Evolutionary conservation across 2,113 vertebrate species (phyloP), one percentile per base, ranked within the genome.

Genomic region (Centrocercus urophasianus): DNA sequence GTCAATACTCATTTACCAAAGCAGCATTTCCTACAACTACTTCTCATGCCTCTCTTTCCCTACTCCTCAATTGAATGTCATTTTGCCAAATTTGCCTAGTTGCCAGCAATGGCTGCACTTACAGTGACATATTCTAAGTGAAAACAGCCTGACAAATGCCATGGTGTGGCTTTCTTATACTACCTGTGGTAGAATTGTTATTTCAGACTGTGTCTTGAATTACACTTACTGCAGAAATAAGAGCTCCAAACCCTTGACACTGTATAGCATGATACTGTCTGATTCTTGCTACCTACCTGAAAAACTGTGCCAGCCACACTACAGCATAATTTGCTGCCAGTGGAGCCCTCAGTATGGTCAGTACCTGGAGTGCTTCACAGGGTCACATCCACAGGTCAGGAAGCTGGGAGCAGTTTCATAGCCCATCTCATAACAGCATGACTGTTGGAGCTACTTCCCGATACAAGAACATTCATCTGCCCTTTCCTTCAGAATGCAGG

Each of bases 401-500:
- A 74, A 60, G 48, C 13, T 60, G 16, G 45, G 72, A 90, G 87
- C 56, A 43, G 65, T 88, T 80, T 70, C 65, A 60, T 8, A 16
- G 67, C 83, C 67, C 56, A 52, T 73, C 88, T 88, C 48, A 11
- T 72, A 77, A 8, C 43, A 77, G 34, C 6, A 1, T 9, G 86
- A 43, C 16, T 54, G 19, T 71, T 87, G 57, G 27, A 91, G 63
- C 34, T 64, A 74, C 61, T 76, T 85, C 64, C 61, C 56, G 14
- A 22, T 30, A 9, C 10, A 30, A 79, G 40, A 82, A 61, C n/a
- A 71, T 74, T 83, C 93, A 74, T 92, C 90, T 96, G 92, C 86
- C 67, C 93, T 90, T 91, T 90, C 83, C 96, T 93, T 83, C 96
- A 74, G 45, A 1, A 25, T 15, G 15, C 65, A 90, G 95, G 86